These are phyloP conservation scores for Ivindomyrus marchei DNA, from an alignment of 2,113 vertebrate genomes.

Conservation along the genomic window DNA sequence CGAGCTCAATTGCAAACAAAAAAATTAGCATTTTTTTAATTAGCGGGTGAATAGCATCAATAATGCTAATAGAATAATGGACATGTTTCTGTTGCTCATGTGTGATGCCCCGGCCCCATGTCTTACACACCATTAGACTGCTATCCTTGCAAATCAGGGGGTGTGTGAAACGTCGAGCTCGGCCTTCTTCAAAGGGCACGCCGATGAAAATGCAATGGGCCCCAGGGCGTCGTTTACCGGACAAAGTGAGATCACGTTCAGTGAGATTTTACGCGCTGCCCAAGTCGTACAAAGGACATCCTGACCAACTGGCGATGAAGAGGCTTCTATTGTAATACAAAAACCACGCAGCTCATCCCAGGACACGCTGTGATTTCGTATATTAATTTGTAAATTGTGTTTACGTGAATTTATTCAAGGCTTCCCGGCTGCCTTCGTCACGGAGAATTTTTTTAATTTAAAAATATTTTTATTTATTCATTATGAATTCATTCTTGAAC, in stretches of 20 bases:
- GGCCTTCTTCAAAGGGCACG: neutral
- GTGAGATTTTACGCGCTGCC: neutral
- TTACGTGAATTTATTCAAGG: neutral
- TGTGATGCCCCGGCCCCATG: neutral
- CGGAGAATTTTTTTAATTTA: neutral
- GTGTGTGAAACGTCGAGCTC: neutral
- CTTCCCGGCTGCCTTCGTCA: neutral
- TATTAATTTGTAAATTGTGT: neutral
- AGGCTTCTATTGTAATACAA: neutral
- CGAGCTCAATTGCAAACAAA: conserved; percentile 6
- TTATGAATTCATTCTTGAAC: neutral
- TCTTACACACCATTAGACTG: neutral
- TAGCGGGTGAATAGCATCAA: neutral
- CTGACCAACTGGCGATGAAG: neutral
- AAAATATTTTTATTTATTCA: neutral
- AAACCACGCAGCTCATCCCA: neutral
- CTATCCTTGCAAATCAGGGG: neutral
- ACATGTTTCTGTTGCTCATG: neutral
- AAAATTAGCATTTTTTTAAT: neutral
- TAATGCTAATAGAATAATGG: neutral
- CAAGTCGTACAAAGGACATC: neutral
- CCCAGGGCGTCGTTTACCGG: neutral
- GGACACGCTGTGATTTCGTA: neutral
- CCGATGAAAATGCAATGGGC: neutral
- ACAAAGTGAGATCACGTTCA: neutral